A percentile compares a stretch with the other conserved stretches of the same genome.
Conservation (phyloP, 2,888 invertebrate genomes). For the Heliconius aoede region DNA sequence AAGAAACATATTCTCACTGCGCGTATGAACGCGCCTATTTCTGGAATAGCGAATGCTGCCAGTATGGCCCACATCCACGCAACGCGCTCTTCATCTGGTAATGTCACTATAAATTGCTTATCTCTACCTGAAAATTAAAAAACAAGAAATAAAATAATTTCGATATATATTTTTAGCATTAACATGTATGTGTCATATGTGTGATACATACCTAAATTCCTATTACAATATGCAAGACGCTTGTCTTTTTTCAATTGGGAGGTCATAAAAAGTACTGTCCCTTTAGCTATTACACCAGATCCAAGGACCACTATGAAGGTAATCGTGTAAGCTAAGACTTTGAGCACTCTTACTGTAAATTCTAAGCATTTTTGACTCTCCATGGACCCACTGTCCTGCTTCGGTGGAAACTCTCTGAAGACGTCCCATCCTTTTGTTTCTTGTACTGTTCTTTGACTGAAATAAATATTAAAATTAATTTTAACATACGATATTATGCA, state of each 20-base stretch:
- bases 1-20: constrained; percentile 94
- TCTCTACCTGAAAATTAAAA: constrained; percentile 87
- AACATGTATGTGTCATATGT: not conserved
- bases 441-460: constrained; percentile 91
- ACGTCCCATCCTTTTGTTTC: constrained; percentile 99
- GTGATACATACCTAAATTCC: constrained; percentile 88
- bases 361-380: constrained; percentile 94
- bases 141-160: not conserved
- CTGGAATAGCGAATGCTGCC: constrained; percentile 94
- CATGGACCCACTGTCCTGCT: constrained; percentile 94
- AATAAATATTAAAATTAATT: constrained; percentile 54
- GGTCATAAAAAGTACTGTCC: constrained; percentile 95
- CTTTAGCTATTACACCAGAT: constrained; percentile 94
- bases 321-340: constrained; percentile 92
- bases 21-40: constrained; percentile 93
- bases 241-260: constrained; percentile 92
- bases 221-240: constrained; percentile 91
- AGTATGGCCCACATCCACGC: constrained; percentile 97
- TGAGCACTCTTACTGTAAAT: constrained; percentile 91
- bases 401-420: constrained; percentile 95
- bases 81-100: constrained; percentile 93
- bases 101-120: constrained; percentile 91
- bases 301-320: constrained; percentile 93
- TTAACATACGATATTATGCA: not conserved
- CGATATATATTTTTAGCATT: not conserved